These are phyloP conservation scores for Cheilosia vulpina DNA, from an alignment of 2,888 invertebrate genomes.

Conservation along the genomic window DNA sequence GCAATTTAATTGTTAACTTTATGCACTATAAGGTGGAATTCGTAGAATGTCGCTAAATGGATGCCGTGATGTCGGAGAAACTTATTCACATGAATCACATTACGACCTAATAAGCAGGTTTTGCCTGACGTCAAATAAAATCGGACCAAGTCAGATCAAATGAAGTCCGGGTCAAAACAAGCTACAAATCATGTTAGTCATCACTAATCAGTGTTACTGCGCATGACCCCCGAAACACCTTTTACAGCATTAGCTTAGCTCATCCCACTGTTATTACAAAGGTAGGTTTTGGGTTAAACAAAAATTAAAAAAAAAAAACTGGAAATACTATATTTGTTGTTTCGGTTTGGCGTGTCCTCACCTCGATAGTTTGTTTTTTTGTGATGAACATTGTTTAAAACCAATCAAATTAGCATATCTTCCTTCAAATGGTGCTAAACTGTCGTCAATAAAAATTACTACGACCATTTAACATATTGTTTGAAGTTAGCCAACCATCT, in stretches of 20 bases:
- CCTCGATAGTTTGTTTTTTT: background rate
- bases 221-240: background rate
- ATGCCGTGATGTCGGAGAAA: background rate
- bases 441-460: too few relatives aligned
- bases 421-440: slow-evolving; percentile 10
- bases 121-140: slow-evolving; percentile 2
- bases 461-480: too few relatives aligned
- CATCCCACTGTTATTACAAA: background rate
- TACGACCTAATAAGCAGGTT: slow-evolving; percentile 11
- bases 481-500: too few relatives aligned
- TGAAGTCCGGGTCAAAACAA: slow-evolving; percentile 35
- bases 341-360: too few relatives aligned
- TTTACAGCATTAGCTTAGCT: slow-evolving; percentile 5
- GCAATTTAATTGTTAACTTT: too few relatives aligned
- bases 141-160: background rate
- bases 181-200: slow-evolving; percentile 27
- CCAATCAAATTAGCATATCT: slow-evolving; percentile 18
- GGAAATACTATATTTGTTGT: background rate
- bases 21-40: too few relatives aligned
- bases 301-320: background rate
- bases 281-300: background rate
- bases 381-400: background rate
- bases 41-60: too few relatives aligned
- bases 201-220: slow-evolving; percentile 8
- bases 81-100: slow-evolving; percentile 21